These are phyloP conservation scores for Paguma larvata DNA, from an alignment of 2,797 vertebrate genomes.

Conservation along the genomic window DNA sequence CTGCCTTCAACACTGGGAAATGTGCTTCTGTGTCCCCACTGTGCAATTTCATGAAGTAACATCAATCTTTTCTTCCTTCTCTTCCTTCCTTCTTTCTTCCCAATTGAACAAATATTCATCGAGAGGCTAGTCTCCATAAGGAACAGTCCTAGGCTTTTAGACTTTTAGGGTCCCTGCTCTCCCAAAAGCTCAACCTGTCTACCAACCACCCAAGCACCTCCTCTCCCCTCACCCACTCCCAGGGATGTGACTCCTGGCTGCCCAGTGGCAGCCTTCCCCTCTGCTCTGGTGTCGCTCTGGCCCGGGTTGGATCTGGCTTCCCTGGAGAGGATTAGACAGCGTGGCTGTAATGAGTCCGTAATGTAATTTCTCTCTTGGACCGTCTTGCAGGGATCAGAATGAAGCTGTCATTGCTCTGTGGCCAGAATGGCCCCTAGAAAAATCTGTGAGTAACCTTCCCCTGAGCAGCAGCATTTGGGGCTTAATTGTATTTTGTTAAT, in stretches of 20 bases:
- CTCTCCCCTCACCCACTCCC: background rate
- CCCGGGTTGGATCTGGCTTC: constrained; percentile 59
- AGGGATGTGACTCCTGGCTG: background rate
- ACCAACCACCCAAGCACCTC: background rate
- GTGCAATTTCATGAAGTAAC: background rate
- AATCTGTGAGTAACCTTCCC: constrained; percentile 81
- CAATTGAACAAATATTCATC: background rate
- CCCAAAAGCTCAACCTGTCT: background rate
- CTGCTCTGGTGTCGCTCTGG: background rate
- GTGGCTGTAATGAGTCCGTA: constrained; percentile 83
- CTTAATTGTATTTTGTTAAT: constrained; percentile 89
- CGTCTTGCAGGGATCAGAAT: constrained; percentile 82
- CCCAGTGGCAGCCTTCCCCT: background rate
- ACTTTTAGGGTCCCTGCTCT: background rate
- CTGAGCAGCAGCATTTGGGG: constrained; percentile 69
- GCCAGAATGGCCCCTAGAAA: constrained; percentile 77
- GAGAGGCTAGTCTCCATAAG: background rate
- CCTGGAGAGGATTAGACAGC: constrained; percentile 83
- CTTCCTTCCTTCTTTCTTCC: background rate
- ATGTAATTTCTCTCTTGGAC: constrained; percentile 82
- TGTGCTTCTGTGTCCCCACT: background rate
- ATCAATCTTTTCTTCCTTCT: background rate
- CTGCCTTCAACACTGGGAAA: background rate
- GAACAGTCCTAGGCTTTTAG: background rate
- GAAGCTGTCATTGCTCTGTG: constrained; percentile 86